A percentile compares a stretch with the other conserved stretches of the same genome.
Conservation (phyloP, 2,113 vertebrate species). For the Callionymus lyra region DNA sequence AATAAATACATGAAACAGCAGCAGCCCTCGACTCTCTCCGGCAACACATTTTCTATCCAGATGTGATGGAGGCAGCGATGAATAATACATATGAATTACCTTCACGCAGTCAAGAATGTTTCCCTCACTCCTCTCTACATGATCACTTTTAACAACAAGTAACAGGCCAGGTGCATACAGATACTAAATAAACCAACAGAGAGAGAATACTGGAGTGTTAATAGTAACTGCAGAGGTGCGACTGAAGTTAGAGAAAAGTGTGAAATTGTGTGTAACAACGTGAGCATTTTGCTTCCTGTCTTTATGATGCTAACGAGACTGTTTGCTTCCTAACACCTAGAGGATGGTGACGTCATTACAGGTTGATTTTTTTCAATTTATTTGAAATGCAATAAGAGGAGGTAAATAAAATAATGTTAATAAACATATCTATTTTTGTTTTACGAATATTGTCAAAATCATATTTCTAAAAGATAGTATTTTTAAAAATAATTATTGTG, state of each 20-base stretch:
- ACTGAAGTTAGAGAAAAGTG: slow-evolving; percentile 8
- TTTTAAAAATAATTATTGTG: no score
- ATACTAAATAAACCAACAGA: background rate
- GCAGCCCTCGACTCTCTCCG: background rate
- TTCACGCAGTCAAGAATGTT: slow-evolving; percentile 26
- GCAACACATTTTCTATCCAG: slow-evolving; percentile 16
- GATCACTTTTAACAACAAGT: slow-evolving; percentile 52
- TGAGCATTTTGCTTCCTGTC: no score
- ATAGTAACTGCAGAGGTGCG: background rate
- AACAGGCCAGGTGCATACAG: slow-evolving; percentile 13
- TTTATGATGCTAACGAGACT: slow-evolving; percentile 16
- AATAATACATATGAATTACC: slow-evolving; percentile 54
- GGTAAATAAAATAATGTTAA: no score
- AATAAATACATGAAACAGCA: background rate
- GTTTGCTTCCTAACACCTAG: background rate
- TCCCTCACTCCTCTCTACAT: slow-evolving; percentile 22
- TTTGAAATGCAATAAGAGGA: no score
- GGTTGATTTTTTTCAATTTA: no score
- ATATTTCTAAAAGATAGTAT: no score
- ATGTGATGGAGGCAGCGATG: slow-evolving; percentile 53
- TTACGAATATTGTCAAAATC: no score
- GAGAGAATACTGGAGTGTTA: slow-evolving; percentile 4
- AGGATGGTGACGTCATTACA: slow-evolving; percentile 4
- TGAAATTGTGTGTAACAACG: slow-evolving; percentile 20
- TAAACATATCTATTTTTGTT: no score